phyloP scores from a whole-genome alignment of 2,113 vertebrate species.

The Stigmatopora argus region DNA sequence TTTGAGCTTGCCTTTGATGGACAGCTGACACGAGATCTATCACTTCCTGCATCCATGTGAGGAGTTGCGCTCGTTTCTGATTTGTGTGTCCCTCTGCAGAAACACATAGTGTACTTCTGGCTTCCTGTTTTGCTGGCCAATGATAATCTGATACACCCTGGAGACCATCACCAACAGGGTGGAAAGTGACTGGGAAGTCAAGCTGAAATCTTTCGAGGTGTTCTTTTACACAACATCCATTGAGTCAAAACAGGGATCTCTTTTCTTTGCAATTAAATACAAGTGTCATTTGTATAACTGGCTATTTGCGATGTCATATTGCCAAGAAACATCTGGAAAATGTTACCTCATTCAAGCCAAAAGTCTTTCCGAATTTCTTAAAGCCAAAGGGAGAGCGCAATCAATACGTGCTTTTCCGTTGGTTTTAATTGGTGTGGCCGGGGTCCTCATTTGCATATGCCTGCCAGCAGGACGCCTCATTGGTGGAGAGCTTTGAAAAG shows the following conservation, averaged over 20 bases:
- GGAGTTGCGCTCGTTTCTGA: background rate
- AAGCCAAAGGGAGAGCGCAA: constrained; percentile 28
- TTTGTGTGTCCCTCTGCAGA: constrained; percentile 33
- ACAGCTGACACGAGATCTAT: constrained; percentile 38
- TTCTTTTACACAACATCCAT: background rate
- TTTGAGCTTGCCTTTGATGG: constrained; percentile 25
- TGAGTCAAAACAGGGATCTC: background rate
- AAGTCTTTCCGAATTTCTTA: constrained; percentile 6
- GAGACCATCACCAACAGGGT: constrained; percentile 28
- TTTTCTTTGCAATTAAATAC: background rate
- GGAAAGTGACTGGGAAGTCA: background rate
- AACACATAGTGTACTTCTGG: constrained; percentile 40
- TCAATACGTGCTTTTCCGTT: constrained; percentile 37
- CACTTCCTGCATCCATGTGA: background rate
- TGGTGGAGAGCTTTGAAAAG: constrained; percentile 51
- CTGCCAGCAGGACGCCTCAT: constrained; percentile 51
- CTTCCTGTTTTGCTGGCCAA: constrained; percentile 55
- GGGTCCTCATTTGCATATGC: constrained; percentile 57
- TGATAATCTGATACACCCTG: constrained; percentile 60
- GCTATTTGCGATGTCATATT: background rate
- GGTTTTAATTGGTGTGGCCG: constrained; percentile 57
- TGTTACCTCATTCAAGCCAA: background rate
- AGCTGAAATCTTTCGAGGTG: background rate
- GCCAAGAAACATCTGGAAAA: background rate
- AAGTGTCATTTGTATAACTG: background rate